Evolutionary conservation across 2,113 vertebrate genomes (phyloP), one percentile per base, ranked within the genome.

Genomic region (Chloropsis hardwickii): DNA sequence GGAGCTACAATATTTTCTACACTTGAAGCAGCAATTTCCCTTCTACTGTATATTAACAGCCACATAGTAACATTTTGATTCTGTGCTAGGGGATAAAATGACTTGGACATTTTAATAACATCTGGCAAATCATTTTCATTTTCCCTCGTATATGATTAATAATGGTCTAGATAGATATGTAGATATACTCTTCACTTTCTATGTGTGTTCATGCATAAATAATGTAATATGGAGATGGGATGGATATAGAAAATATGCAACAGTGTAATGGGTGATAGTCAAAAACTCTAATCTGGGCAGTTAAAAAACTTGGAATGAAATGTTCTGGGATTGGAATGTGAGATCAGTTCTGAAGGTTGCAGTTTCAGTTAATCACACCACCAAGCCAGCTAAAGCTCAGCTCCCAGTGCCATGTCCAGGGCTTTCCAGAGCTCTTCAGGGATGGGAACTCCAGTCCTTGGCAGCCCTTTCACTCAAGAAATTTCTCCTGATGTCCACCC

Each of bases 41-140:
- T 94, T 78, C 57, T 79, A 14, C 29, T 67, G 8, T 81, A 18
- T 29, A 22, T 89, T 88, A 94, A 87, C 42, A 66, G 60, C 35
- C 50, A 50, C n/a, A 28, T 12, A 88, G 81, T 62, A 77, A 14
- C 37, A 3, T 54, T 74, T 82, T 91, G 57, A 67, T 91, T 90
- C 86, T 62, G 87, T 92, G 28, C 44, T 70, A 40, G 62, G 35
- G 83, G 61, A 70, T 66, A 88, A 83, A 92, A 82, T 71, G 39
- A 65, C 58, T 88, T 73, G 65, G 84, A 86, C 8, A 13, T 92
- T 91, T 87, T 95, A 92, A 86, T 93, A 95, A 81, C 54, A 74
- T 44, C 47, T 74, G 76, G 81, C 56, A 91, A 93, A 91, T 96
- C 35, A 85, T 86, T 92, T 90, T 95, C 25, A 81, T 81, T 94